These are phyloP conservation scores for Chloroceryle inda DNA, from an alignment of 2,797 vertebrate genomes.

Conservation along the genomic window DNA sequence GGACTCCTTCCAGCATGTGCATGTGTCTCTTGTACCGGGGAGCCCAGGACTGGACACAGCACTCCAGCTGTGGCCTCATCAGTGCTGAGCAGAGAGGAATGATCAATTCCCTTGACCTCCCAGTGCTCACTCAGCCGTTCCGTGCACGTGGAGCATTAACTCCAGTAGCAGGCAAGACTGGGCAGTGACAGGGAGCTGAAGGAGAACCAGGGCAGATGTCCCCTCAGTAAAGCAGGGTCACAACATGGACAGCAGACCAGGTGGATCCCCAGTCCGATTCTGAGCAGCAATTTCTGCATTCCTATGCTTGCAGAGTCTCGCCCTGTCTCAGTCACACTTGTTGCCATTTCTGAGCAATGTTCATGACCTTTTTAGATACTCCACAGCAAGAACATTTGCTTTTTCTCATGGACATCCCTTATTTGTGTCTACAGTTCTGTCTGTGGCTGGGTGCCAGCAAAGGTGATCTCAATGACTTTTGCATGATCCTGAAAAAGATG, in stretches of 20 bases:
- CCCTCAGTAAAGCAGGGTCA: neutral
- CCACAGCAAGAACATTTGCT: neutral
- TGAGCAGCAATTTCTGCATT: neutral
- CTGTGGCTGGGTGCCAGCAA: neutral
- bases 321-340: neutral
- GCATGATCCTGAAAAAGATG: neutral
- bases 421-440: neutral
- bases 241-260: neutral
- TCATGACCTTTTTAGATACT: neutral
- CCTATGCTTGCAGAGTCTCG: neutral
- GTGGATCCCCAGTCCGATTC: fast-evolving
- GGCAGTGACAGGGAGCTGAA: neutral
- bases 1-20: too few species aligned
- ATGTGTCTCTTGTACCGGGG: neutral
- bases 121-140: neutral
- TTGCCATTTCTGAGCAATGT: neutral
- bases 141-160: neutral
- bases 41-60: neutral
- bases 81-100: neutral
- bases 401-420: neutral
- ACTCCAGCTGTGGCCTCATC: neutral
- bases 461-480: neutral
- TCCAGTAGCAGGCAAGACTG: neutral
- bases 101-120: neutral
- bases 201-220: neutral